phyloP scores from a whole-genome alignment of 2,888 invertebrate genomes.

The Melolontha melolontha region DNA sequence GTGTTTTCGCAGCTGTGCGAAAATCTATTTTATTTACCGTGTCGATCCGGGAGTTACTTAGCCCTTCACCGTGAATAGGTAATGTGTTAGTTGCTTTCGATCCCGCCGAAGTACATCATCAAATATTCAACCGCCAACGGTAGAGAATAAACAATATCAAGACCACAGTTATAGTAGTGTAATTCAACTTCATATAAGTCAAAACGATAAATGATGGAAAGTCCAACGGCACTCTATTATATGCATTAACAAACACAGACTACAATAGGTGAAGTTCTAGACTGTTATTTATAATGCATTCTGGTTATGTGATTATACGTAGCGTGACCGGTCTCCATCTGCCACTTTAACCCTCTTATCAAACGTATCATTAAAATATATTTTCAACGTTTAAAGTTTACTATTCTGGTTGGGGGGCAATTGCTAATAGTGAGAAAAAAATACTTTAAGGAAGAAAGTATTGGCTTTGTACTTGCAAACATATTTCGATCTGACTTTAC shows the following conservation, averaged over 20 bases:
- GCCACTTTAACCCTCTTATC: constrained; percentile 50
- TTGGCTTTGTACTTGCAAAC: no score
- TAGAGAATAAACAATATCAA: no score
- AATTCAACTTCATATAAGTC: constrained; percentile 25
- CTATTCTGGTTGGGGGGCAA: constrained; percentile 9
- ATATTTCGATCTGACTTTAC: no score
- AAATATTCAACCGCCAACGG: no score
- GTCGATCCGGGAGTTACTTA: no score
- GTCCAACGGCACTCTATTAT: constrained; percentile 15
- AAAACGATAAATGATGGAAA: constrained; percentile 24
- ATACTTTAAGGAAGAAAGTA: constrained; percentile 9
- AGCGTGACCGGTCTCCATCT: constrained; percentile 48
- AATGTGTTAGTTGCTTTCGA: no score
- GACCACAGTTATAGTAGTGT: background rate
- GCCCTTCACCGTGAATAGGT: no score
- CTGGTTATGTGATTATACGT: constrained; percentile 42
- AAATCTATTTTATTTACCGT: no score
- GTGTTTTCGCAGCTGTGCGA: no score
- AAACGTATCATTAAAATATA: constrained; percentile 48
- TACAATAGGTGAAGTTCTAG: constrained; percentile 31
- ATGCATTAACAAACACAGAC: constrained; percentile 17
- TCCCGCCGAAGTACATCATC: no score
- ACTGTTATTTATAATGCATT: constrained; percentile 43
- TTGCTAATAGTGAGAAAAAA: constrained; percentile 19
- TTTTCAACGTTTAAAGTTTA: constrained; percentile 36